A percentile compares a stretch with the other conserved stretches of the same genome.
Conservation (phyloP, 2,797 vertebrate genomes). For the Myiotriccus ornatus region DNA sequence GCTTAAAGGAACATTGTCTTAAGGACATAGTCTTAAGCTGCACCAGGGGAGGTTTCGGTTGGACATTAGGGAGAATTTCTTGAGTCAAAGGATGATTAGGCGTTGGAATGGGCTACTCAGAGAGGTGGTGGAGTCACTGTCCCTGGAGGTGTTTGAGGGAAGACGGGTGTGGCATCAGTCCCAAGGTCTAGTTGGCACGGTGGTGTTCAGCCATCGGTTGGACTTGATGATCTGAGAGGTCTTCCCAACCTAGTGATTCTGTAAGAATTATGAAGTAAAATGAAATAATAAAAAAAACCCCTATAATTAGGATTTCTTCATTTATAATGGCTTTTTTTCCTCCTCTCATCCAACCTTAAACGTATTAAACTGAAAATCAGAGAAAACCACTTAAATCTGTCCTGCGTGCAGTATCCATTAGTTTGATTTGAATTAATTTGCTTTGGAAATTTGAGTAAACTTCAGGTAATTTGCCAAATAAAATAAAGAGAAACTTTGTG, state of each 20-base stretch:
- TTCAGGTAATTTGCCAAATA: background rate
- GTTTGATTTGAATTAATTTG: background rate
- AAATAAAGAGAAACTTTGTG: background rate
- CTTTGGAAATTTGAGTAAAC: background rate
- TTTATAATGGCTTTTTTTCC: background rate
- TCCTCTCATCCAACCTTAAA: background rate
- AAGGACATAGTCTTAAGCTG: background rate
- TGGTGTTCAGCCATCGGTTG: background rate
- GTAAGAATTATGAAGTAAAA: background rate
- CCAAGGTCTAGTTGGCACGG: too few species aligned
- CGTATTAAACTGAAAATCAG: background rate
- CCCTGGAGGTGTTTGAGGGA: background rate
- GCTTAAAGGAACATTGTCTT: background rate
- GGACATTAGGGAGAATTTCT: background rate
- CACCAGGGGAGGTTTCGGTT: background rate
- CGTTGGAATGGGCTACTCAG: background rate
- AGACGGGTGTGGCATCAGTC: background rate
- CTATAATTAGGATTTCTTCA: background rate
- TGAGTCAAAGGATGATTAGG: background rate
- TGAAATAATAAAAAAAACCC: background rate
- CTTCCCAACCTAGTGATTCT: background rate
- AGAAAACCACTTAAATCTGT: background rate
- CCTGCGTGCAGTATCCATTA: background rate
- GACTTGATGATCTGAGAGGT: background rate
- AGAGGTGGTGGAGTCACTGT: background rate